These are phyloP conservation scores for Enhydra lutris DNA, from an alignment of 2,113 vertebrate genomes.

Conservation along the genomic window DNA sequence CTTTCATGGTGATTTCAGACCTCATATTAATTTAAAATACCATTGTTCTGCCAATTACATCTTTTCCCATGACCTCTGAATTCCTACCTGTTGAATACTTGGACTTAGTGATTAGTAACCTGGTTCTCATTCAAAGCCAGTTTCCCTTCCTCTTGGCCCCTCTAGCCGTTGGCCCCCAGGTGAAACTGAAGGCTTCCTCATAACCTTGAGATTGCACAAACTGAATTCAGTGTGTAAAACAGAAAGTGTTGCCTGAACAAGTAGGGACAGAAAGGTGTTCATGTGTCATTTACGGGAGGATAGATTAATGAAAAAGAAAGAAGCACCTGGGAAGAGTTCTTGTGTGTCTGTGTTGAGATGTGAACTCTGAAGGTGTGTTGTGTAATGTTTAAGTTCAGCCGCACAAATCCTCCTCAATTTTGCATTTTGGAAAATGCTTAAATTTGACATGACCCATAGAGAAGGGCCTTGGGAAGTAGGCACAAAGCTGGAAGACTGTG, in stretches of 20 bases:
- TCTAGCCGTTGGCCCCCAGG: neutral
- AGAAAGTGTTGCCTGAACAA: neutral
- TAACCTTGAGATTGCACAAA: neutral
- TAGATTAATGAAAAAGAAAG: neutral
- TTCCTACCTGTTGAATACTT: neutral
- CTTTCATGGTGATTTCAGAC: neutral
- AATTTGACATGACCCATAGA: neutral
- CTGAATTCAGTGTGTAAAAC: neutral
- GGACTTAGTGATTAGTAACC: neutral
- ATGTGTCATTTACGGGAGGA: neutral
- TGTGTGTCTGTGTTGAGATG: neutral
- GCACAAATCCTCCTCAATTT: neutral
- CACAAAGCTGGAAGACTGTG: neutral
- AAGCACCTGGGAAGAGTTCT: neutral
- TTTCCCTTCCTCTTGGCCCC: conserved; percentile 9
- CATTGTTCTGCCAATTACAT: neutral
- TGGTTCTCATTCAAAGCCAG: neutral
- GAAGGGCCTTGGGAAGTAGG: neutral
- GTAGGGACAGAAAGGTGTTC: neutral
- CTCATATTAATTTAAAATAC: neutral
- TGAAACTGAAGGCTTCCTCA: neutral
- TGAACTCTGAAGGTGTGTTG: neutral
- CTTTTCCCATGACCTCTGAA: neutral
- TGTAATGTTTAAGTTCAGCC: neutral
- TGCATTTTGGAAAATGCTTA: neutral